Percentiles rank a stretch among this genome's conserved stretches.
Evolutionary conservation across 2,888 invertebrate species (phyloP).

Genomic region (Xestia ashworthii): DNA sequence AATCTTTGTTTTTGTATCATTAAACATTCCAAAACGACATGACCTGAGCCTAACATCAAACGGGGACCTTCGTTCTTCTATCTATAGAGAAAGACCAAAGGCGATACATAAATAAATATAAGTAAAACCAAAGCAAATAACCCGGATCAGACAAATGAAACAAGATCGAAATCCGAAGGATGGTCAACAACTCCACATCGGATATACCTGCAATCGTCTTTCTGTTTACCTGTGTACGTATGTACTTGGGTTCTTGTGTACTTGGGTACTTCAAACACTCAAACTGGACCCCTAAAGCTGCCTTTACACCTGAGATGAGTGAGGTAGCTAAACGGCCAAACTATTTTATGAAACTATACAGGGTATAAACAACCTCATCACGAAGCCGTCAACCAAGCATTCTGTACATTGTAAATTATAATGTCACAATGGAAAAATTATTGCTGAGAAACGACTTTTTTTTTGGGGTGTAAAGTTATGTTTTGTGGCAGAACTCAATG

Average conservation of each 20-base stretch:
- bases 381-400: too few relatives aligned
- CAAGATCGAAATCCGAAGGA: constrained; percentile 63
- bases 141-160: constrained; percentile 55
- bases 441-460: too few relatives aligned
- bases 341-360: too few relatives aligned
- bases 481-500: too few relatives aligned
- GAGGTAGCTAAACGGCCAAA: not conserved
- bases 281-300: not conserved
- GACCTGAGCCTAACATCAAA: constrained; percentile 24
- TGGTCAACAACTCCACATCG: constrained; percentile 71
- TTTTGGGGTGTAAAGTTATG: too few relatives aligned
- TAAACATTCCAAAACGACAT: constrained; percentile 11
- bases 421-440: too few relatives aligned
- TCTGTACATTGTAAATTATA: too few relatives aligned
- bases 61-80: not conserved
- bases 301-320: not conserved
- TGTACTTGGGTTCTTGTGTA: constrained; percentile 26
- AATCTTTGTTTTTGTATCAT: not conserved
- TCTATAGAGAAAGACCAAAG: constrained; percentile 21
- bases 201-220: constrained; percentile 68
- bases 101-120: constrained; percentile 44
- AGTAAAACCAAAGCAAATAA: constrained; percentile 56
- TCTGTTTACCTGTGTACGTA: constrained; percentile 60
- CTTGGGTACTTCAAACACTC: constrained; percentile 55
- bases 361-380: too few relatives aligned